These are phyloP conservation scores for Mico argentatus DNA, from an alignment of 2,797 vertebrate genomes.

Conservation along the genomic window DNA sequence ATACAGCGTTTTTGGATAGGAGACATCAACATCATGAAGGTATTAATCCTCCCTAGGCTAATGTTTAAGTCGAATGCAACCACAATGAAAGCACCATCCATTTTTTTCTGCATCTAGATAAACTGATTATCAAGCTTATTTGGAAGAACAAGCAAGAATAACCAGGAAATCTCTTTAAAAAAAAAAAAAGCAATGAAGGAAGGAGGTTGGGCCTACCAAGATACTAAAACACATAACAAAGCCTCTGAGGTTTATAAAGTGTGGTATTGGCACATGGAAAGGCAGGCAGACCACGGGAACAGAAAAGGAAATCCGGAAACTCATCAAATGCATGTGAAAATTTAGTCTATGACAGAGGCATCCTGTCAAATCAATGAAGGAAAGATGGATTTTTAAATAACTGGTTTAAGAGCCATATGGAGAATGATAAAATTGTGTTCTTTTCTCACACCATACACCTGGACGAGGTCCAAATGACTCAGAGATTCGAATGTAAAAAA, in stretches of 20 bases:
- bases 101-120: not conserved
- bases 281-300: not conserved
- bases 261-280: not conserved
- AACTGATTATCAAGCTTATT: not conserved
- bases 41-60: not conserved
- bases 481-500: conserved; percentile 43
- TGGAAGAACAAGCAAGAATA: not conserved
- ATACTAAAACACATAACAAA: not conserved
- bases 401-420: not conserved
- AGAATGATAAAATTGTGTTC: not conserved
- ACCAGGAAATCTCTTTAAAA: not conserved
- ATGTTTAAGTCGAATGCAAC: not conserved
- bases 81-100: not conserved
- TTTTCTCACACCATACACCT: conserved; percentile 25
- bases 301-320: not conserved
- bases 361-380: not conserved
- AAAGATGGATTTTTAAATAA: not conserved
- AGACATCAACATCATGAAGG: not conserved
- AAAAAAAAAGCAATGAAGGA: not conserved
- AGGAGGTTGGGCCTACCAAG: no score
- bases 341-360: not conserved
- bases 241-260: not conserved
- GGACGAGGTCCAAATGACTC: conserved; percentile 52
- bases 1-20: not conserved
- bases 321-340: not conserved